Percentiles rank a stretch among this genome's conserved stretches.
These are phyloP conservation scores for Fistularia commersonii DNA, from an alignment of 2,797 vertebrate species.

Conservation along the genomic window DNA sequence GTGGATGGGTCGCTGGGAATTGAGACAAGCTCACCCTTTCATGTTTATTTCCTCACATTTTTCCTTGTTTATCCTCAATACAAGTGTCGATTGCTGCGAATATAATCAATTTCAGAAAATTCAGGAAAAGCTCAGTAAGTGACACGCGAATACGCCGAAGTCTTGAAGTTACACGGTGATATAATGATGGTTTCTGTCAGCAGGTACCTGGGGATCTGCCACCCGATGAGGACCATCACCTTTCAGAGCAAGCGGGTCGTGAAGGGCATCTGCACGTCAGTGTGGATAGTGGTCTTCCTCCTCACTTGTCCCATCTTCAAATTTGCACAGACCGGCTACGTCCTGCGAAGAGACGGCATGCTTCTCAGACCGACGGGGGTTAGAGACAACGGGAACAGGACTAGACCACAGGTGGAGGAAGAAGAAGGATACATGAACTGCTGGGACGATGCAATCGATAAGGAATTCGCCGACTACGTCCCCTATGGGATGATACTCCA, in stretches of 20 bases:
- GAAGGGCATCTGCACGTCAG: constrained; percentile 75
- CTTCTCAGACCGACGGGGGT: constrained; percentile 16
- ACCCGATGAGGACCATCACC: constrained; percentile 81
- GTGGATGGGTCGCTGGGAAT: no score
- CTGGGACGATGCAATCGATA: constrained; percentile 83
- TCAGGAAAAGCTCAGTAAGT: no score
- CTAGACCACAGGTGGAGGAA: constrained; percentile 4
- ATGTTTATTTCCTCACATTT: no score
- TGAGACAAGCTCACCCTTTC: no score
- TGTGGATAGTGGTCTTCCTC: constrained; percentile 80
- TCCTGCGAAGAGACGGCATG: constrained; percentile 54
- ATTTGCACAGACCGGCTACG: constrained; percentile 78
- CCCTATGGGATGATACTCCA: constrained; percentile 82
- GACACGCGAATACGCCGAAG: no score
- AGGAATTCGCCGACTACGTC: constrained; percentile 78
- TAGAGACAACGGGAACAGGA: constrained; percentile 36
- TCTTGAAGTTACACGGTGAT: constrained; percentile 54
- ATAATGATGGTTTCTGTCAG: no score
- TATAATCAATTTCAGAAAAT: no score
- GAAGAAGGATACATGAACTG: constrained; percentile 73
- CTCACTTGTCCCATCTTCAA: constrained; percentile 82
- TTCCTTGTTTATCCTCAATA: no score
- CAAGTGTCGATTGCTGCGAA: no score
- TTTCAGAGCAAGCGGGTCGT: constrained; percentile 79
- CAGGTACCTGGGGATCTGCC: constrained; percentile 82